phyloP scores from a whole-genome alignment of 1,140 invertebrate genomes.

The Scaptomyza montana region DNA sequence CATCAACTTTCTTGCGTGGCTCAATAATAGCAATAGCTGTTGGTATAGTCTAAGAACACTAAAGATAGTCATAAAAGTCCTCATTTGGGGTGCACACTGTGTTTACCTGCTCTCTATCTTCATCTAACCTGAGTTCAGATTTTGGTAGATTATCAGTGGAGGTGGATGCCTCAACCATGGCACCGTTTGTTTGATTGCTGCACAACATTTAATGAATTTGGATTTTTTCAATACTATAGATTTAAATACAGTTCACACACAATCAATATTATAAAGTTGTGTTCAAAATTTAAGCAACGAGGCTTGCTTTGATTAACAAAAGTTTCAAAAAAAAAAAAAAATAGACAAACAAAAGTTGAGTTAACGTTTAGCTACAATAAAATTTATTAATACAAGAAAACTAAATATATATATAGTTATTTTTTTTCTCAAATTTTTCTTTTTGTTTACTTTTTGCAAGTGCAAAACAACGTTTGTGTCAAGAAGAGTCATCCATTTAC shows the following conservation, averaged over 20 bases:
- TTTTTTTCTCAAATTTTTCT: no score
- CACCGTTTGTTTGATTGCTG: constrained; percentile 10
- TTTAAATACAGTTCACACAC: constrained; percentile 30
- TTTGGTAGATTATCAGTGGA: constrained; percentile 4
- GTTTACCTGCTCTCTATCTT: constrained; percentile 13
- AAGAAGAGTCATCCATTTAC: no score
- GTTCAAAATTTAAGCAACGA: background rate
- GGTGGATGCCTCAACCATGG: background rate
- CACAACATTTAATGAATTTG: constrained; percentile 29
- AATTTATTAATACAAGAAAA: constrained; percentile 81
- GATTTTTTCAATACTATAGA: constrained; percentile 36
- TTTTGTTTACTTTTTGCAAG: constrained; percentile 30
- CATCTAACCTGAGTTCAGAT: background rate
- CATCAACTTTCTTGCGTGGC: constrained; percentile 5
- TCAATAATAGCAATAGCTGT: constrained; percentile 34
- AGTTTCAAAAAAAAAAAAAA: no score
- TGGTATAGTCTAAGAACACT: background rate
- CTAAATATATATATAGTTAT: constrained; percentile 53
- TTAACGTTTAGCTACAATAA: constrained; percentile 71
- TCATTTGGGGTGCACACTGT: background rate
- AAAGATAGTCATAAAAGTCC: background rate
- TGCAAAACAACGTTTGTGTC: constrained; percentile 7
- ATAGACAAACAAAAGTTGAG: constrained; percentile 3
- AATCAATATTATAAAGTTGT: constrained; percentile 2
- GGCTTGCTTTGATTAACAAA: background rate